phyloP scores from a whole-genome alignment of 1,140 invertebrate genomes.

The Dinoponera quadriceps region DNA sequence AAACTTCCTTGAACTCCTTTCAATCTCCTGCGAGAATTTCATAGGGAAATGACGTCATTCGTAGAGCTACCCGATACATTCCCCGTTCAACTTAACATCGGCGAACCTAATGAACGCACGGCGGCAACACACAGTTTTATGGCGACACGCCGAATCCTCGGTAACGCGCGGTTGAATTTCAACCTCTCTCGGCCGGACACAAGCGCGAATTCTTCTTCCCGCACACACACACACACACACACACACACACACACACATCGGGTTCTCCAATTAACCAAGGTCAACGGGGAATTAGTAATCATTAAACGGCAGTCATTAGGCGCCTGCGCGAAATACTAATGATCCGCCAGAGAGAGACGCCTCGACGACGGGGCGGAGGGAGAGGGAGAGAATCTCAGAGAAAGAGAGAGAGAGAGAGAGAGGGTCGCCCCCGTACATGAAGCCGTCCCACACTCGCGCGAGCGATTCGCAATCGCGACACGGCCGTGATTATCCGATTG shows the following conservation, averaged over 20 bases:
- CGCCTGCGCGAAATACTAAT: conserved; percentile 65
- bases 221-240: too few relatives aligned
- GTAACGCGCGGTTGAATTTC: too few relatives aligned
- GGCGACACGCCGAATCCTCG: too few relatives aligned
- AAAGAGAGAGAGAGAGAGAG: too few relatives aligned
- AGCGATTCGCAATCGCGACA: conserved; percentile 82
- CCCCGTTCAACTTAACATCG: too few relatives aligned
- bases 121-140: too few relatives aligned
- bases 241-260: conserved; percentile 3
- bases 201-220: not conserved
- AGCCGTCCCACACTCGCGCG: conserved; percentile 36
- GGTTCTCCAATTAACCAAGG: conserved; percentile 68
- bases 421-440: conserved; percentile 9
- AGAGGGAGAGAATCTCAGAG: too few relatives aligned
- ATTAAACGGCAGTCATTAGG: conserved; percentile 65
- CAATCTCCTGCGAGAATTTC: too few relatives aligned
- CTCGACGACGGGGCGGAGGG: not conserved
- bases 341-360: conserved; percentile 30
- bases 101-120: too few relatives aligned
- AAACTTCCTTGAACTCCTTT: too few relatives aligned
- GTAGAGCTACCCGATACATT: too few relatives aligned
- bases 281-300: conserved; percentile 66
- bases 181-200: not conserved
- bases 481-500: conserved; percentile 81
- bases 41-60: too few relatives aligned